These are phyloP conservation scores for Notamacropus eugenii DNA, from an alignment of 2,797 vertebrate species.

Conservation along the genomic window DNA sequence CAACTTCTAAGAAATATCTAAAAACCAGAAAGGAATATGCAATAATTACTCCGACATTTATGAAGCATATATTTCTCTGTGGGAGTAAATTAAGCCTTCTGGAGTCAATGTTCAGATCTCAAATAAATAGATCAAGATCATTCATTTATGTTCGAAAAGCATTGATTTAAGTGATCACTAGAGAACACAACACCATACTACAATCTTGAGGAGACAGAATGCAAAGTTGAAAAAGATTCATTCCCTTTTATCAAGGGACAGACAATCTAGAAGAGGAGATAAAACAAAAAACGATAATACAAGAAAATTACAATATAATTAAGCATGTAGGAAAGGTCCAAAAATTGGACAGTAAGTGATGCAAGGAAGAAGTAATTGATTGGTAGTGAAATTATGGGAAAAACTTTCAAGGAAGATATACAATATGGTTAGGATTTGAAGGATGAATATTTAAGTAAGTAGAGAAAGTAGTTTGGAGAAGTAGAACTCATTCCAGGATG, in stretches of 20 bases:
- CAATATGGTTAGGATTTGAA: background rate
- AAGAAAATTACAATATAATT: background rate
- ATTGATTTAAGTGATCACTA: background rate
- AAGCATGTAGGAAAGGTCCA: background rate
- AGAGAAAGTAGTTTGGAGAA: background rate
- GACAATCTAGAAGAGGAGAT: background rate
- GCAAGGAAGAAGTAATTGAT: background rate
- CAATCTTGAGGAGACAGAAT: background rate
- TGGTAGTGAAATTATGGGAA: background rate
- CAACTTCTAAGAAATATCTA: background rate
- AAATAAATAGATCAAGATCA: background rate
- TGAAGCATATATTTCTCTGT: background rate
- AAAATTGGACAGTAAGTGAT: background rate
- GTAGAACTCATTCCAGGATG: background rate
- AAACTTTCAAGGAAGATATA: background rate
- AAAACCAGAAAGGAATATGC: background rate
- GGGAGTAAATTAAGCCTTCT: background rate
- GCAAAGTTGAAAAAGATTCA: background rate
- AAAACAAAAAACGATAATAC: background rate
- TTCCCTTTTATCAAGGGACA: background rate
- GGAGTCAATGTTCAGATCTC: background rate
- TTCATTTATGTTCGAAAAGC: background rate
- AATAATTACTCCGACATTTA: conserved; percentile 13
- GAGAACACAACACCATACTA: background rate
- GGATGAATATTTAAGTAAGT: background rate